Evolutionary conservation across 2,888 invertebrate species (phyloP).

Genomic region (Therioaphis trifolii): DNA sequence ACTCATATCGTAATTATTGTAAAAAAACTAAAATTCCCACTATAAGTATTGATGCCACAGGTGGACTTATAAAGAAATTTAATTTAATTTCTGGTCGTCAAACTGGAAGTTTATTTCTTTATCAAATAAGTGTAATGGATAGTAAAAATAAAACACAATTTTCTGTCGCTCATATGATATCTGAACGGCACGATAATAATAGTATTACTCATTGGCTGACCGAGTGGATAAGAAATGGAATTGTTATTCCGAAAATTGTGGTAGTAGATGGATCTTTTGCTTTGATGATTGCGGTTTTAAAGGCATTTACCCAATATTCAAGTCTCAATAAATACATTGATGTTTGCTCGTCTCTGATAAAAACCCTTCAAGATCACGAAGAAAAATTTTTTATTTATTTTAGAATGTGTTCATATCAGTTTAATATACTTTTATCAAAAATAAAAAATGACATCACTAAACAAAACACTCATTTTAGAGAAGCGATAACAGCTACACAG

Average conservation of each 20-base stretch:
- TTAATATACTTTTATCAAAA: too few relatives aligned
- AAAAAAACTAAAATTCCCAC: not conserved
- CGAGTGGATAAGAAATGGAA: slow-evolving; percentile 61
- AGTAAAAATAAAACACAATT: not conserved
- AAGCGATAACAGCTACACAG: too few relatives aligned
- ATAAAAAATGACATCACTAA: too few relatives aligned
- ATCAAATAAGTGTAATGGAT: slow-evolving; percentile 12
- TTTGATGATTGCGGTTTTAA: slow-evolving; percentile 40
- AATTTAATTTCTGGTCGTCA: not conserved
- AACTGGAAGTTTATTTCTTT: slow-evolving; percentile 5
- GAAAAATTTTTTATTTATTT: too few relatives aligned
- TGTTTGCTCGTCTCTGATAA: slow-evolving; percentile 40
- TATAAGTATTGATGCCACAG: slow-evolving; percentile 29
- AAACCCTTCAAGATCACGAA: too few relatives aligned
- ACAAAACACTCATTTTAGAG: too few relatives aligned
- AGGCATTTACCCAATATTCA: slow-evolving; percentile 45
- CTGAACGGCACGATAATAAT: slow-evolving; percentile 30
- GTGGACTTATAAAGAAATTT: not conserved
- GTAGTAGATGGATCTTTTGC: slow-evolving; percentile 58
- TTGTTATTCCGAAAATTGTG: slow-evolving; percentile 51
- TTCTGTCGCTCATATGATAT: slow-evolving; percentile 14
- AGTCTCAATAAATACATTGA: too few relatives aligned
- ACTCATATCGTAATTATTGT: not conserved
- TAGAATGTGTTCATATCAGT: too few relatives aligned
- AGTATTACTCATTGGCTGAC: slow-evolving; percentile 30